Evolutionary conservation across 2,113 vertebrate species (phyloP).

Genomic region (Erythrolamprus reginae): DNA sequence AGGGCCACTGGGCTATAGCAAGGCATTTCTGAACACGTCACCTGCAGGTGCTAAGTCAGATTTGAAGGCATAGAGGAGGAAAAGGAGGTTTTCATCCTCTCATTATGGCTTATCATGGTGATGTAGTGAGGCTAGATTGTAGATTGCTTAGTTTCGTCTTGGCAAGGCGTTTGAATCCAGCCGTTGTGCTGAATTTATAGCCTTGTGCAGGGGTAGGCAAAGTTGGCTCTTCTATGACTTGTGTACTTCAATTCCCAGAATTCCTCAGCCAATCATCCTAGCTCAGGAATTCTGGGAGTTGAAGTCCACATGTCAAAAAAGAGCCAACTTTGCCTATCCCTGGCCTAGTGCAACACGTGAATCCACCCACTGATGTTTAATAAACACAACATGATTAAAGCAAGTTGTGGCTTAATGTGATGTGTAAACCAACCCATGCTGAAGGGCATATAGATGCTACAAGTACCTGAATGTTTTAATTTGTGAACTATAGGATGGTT

Average conservation of each 20-base stretch:
- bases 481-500: neutral
- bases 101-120: neutral
- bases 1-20: neutral
- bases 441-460: neutral
- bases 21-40: neutral
- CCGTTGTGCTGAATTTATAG: neutral
- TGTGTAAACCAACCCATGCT: neutral
- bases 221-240: no score
- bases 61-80: neutral
- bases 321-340: no score
- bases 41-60: neutral
- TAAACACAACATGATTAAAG: neutral
- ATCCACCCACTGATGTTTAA: neutral
- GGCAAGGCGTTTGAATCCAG: neutral
- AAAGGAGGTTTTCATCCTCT: neutral
- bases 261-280: no score
- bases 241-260: no score
- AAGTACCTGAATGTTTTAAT: neutral
- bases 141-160: neutral
- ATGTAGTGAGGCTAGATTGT: neutral
- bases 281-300: no score
- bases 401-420: neutral
- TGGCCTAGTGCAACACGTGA: neutral
- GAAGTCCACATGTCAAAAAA: no score
- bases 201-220: no score